Conservation (phyloP, 2,797 vertebrate genomes). For the Sebastiscus albofasciatus region DNA sequence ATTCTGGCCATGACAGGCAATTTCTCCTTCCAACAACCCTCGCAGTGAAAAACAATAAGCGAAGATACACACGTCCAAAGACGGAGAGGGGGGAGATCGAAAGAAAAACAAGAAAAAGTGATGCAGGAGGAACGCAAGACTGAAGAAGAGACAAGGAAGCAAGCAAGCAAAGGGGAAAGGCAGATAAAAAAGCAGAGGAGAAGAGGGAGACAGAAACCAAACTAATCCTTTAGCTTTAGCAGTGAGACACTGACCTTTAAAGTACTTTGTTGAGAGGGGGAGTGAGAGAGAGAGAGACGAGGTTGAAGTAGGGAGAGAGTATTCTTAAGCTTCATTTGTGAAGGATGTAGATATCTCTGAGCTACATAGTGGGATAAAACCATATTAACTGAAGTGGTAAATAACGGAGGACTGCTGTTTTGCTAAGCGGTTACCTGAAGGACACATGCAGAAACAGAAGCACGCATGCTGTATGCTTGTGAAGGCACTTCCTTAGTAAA, state of each 20-base stretch:
- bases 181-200: slow-evolving; percentile 4
- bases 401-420: not conserved
- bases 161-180: not conserved
- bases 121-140: not conserved
- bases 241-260: slow-evolving; percentile 44
- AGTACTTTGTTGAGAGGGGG: slow-evolving; percentile 23
- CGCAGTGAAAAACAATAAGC: slow-evolving; percentile 22
- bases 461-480: not conserved
- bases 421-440: not conserved
- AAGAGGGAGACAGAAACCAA: slow-evolving; percentile 33
- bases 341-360: slow-evolving; percentile 2
- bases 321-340: not conserved
- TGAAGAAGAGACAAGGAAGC: not conserved
- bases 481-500: not conserved
- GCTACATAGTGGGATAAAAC: not conserved
- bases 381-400: not conserved
- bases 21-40: slow-evolving; percentile 47
- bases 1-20: slow-evolving; percentile 64
- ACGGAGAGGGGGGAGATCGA: not conserved
- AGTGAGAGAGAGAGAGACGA: not conserved
- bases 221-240: slow-evolving; percentile 38
- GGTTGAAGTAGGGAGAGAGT: not conserved
- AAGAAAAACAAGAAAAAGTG: not conserved
- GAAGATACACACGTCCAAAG: slow-evolving; percentile 4
- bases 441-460: not conserved